A percentile compares a stretch with the other conserved stretches of the same genome.
Evolutionary conservation across 2,797 vertebrate species (phyloP).

Genomic region (Clarias platycephalus): DNA sequence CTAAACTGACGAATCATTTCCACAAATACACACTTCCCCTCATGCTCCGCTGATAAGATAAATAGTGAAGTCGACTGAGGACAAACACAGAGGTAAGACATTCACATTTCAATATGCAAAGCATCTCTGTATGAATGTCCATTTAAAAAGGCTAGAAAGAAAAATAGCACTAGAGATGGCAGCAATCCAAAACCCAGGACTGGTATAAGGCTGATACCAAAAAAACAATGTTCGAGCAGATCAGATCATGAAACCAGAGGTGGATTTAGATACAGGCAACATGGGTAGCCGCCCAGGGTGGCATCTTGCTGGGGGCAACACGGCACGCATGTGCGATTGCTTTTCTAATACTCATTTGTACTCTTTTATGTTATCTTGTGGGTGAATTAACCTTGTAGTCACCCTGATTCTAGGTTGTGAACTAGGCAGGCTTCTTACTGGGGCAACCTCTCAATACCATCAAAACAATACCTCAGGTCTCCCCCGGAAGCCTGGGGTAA

Average conservation of each 20-base stretch:
- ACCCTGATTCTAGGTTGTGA: too few species aligned
- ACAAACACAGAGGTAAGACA: conserved; percentile 46
- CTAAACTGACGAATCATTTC: conserved; percentile 79
- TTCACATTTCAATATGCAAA: conserved; percentile 58
- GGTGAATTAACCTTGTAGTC: too few species aligned
- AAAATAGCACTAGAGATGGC: not conserved
- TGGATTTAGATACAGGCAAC: not conserved
- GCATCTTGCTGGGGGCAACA: too few species aligned
- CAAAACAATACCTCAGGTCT: too few species aligned
- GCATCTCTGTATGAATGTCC: conserved; percentile 38
- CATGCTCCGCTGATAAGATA: conserved; percentile 70
- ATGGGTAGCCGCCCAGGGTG: too few species aligned
- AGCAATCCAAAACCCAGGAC: not conserved
- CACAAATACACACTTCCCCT: conserved; percentile 75
- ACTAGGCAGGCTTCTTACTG: too few species aligned
- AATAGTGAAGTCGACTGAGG: conserved; percentile 67
- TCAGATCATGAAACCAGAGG: not conserved
- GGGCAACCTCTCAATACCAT: too few species aligned
- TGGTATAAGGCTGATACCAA: not conserved
- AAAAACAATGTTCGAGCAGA: not conserved
- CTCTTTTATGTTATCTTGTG: too few species aligned
- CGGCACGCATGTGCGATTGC: too few species aligned
- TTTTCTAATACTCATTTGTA: too few species aligned
- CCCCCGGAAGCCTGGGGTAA: too few species aligned
- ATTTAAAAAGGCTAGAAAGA: conserved; percentile 17